Evolutionary conservation across 2,113 vertebrate genomes (phyloP), one percentile per base, ranked within the genome.

Genomic region (Pycnonotus jocosus): DNA sequence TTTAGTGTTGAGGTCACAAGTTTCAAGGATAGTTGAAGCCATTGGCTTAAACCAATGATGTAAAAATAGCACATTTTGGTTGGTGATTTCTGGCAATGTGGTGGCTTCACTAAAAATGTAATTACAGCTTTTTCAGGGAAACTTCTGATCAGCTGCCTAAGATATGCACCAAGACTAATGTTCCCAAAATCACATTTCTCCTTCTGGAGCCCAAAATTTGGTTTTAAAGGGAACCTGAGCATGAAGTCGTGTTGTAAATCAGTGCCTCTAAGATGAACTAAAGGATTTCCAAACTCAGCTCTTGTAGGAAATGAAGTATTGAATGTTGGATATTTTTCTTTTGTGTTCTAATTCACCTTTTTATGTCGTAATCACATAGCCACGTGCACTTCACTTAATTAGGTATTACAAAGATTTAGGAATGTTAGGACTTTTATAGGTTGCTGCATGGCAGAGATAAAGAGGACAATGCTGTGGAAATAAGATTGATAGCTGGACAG

Each of bases 401-500:
- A 48, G 44, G 4, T 68, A 17, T 85, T 65, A 17, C 69, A 92
- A 84, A 69, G 58, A 60, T 86, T 61, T 91, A 30, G 62, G 31
- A 56, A 22, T 44, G 25, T 33, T 79, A n/a, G 81, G 53, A 37
- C 91, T 90, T 96, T 92, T 92, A 95, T 92, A 25, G 91, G 73
- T 69, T 94, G 58, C 95, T 96, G 94, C 89, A 87, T 19, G 83
- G 98, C 97, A 90, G 97, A 97, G 97, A 95, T 96, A 96, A 96
- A 97, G 90, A 95, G 79, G 96, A 98, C 98, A 98, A 86, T 98
- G 66, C 44, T 3, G 2, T 53, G n/a, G 35, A 66, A 53, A 28
- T 57, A 72, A 95, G 94, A 95, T 95, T 93, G 78, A 97, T 96
- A 28, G 78, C 84, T 48, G 54, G 40, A 14, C 14, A 48, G 40